Evolutionary conservation across 2,888 invertebrate species (phyloP).

Genomic region (Malthinus flaveolus): DNA sequence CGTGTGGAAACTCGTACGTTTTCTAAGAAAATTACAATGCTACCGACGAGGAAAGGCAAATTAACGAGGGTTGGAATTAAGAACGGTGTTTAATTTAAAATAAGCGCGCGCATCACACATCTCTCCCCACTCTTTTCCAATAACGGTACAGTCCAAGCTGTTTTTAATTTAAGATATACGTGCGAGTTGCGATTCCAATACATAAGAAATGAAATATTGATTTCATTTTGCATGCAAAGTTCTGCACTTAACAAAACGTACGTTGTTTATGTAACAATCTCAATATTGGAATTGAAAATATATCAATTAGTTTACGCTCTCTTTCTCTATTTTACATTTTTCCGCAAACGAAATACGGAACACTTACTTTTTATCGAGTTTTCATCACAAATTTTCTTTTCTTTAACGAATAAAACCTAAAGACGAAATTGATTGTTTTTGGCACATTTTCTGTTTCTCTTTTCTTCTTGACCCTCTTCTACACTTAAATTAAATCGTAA

Average conservation of each 20-base stretch:
- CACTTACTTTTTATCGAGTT: too few relatives aligned
- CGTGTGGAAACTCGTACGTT: slow-evolving; percentile 32
- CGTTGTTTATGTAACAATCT: slow-evolving; percentile 31
- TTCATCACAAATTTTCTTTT: too few relatives aligned
- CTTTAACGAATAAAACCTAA: too few relatives aligned
- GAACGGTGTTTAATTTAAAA: slow-evolving; percentile 48
- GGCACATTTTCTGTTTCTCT: too few relatives aligned
- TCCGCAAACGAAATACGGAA: too few relatives aligned
- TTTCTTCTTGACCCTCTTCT: too few relatives aligned
- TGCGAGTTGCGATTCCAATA: slow-evolving; percentile 39
- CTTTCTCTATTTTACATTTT: neutral
- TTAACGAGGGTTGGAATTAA: slow-evolving; percentile 47
- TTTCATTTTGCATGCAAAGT: slow-evolving; percentile 38
- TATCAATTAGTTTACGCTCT: slow-evolving; percentile 5
- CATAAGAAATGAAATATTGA: slow-evolving; percentile 38
- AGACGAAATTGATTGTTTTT: too few relatives aligned
- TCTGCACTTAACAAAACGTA: slow-evolving; percentile 34
- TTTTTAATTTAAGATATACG: slow-evolving; percentile 48
- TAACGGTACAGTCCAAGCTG: slow-evolving; percentile 43
- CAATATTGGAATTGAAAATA: slow-evolving; percentile 17
- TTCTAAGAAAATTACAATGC: slow-evolving; percentile 25
- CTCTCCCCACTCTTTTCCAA: slow-evolving; percentile 39
- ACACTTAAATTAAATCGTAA: too few relatives aligned
- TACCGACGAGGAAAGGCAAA: slow-evolving; percentile 40
- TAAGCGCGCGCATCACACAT: slow-evolving; percentile 44